Conservation (phyloP, 1,140 invertebrate species). For the Temnothorax longispinosus region DNA sequence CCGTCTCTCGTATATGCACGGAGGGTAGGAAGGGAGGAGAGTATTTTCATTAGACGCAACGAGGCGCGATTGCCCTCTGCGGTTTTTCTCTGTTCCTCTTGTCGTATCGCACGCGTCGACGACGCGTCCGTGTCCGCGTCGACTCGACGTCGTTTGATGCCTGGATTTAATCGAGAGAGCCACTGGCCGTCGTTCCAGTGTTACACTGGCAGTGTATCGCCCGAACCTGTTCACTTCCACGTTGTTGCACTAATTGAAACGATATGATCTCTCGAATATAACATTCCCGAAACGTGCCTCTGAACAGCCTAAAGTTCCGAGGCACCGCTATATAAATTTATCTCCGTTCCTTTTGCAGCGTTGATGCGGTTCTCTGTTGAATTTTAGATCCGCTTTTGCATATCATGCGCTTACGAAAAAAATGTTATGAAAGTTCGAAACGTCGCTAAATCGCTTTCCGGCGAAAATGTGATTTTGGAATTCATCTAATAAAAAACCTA, state of each 20-base stretch:
- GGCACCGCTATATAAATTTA: slow-evolving; percentile 14
- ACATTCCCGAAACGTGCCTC: not conserved
- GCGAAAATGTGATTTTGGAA: not conserved
- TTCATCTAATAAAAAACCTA: not conserved
- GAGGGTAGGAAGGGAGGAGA: not conserved
- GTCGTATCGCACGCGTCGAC: too few relatives aligned
- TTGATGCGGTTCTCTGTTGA: not conserved
- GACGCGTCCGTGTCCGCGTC: not conserved
- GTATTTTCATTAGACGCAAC: slow-evolving; percentile 52
- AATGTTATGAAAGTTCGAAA: not conserved
- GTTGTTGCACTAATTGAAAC: slow-evolving; percentile 59
- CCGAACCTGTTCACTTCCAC: not conserved
- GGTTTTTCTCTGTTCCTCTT: slow-evolving; percentile 19
- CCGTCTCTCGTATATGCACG: not conserved
- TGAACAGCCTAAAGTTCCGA: slow-evolving; percentile 9
- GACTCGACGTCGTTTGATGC: slow-evolving; percentile 18
- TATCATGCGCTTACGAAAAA: not conserved
- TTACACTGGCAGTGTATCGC: slow-evolving; percentile 10
- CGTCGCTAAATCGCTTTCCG: not conserved
- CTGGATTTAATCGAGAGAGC: slow-evolving; percentile 30
- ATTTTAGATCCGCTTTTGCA: slow-evolving; percentile 21
- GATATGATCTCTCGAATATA: slow-evolving; percentile 32
- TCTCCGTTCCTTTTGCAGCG: slow-evolving; percentile 6
- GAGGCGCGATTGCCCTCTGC: slow-evolving; percentile 16
- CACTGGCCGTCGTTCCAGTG: not conserved